phyloP scores from a whole-genome alignment of 2,113 vertebrate genomes.

The Apeltes quadracus region DNA sequence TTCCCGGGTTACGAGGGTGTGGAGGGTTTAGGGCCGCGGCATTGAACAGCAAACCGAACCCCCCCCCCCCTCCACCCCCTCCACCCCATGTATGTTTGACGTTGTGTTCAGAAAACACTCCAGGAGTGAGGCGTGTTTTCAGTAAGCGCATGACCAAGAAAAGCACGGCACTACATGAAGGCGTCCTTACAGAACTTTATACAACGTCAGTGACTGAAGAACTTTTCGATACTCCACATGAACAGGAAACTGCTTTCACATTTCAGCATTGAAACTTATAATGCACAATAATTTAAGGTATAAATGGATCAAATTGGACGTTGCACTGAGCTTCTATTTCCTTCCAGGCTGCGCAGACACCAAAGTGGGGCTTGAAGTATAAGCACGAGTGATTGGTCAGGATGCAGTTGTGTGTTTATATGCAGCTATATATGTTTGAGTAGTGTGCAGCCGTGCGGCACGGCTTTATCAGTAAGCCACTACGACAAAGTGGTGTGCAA shows the following conservation, averaged over 20 bases:
- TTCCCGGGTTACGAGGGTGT: conserved; percentile 30
- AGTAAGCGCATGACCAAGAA: neutral
- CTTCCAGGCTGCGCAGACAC: no score
- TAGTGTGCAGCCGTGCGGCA: neutral
- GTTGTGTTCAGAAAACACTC: neutral
- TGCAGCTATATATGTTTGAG: neutral
- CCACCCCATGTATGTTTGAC: neutral
- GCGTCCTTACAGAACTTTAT: no score
- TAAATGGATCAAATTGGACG: no score
- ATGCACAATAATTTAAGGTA: neutral
- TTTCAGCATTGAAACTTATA: neutral
- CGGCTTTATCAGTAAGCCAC: neutral
- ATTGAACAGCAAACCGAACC: neutral
- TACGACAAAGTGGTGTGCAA: neutral
- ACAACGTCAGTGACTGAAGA: no score
- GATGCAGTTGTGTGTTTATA: neutral
- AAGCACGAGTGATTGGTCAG: neutral
- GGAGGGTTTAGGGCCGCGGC: conserved; percentile 21
- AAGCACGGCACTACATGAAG: no score
- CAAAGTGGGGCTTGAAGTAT: no score
- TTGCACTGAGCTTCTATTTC: no score
- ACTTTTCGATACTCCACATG: neutral
- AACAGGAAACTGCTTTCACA: neutral
- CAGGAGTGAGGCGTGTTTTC: neutral
- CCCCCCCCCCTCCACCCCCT: no score